Base-by-base conservation (phyloP, 2,888 invertebrate genomes). In the Amblyjoppa proteus region DNA sequence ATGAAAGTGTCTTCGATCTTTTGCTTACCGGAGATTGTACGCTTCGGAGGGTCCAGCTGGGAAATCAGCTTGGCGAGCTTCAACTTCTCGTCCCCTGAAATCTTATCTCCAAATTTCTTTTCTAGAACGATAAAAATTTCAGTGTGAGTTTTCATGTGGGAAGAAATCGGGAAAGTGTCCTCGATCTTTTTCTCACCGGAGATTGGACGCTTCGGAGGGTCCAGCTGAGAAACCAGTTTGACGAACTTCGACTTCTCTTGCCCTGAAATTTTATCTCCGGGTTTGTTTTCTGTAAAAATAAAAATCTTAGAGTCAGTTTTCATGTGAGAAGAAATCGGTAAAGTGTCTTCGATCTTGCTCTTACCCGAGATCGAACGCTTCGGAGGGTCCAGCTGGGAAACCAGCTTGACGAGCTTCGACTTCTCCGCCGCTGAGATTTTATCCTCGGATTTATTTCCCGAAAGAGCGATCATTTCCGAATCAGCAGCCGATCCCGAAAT, bases 1-100 rank as follows among this genome's bases (percentile, higher is more conserved):
- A 7, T 45, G 45, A 13, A 45, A 20, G n/a, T n/a, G 53, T 53
- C 20, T 9, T 53, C n/a, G 53, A 53, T 53, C 53, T 53, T 78
- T 16, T 51, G 68, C 5, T 41, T 38, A 0, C 41, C 58, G n/a
- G 28, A 0, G 0, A 68, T 70, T 5, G 11, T 13, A 11, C 64
- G 49, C 3, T 66, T 53, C 1, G 66, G 61, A 13, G 74, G 64
- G 56, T 74, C 53, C 25, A 13, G 25, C 4, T 56, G 80, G 51
- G 13, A 9, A 28, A 31, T 5, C 28, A 31, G 5, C 13, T 16
- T 78, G 9, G 68, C 51, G 13, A 56, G 6, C 28, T 70, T 56
- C 16, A 51, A 3, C 1, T 16, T 34, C 9, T 41, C 28, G 5
- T 38, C 38, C 25, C 6, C 4, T 41, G 41, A 56, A 1, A 34